Conservation (phyloP, 2,888 invertebrate genomes). For the Cryptophagus acutangulus region DNA sequence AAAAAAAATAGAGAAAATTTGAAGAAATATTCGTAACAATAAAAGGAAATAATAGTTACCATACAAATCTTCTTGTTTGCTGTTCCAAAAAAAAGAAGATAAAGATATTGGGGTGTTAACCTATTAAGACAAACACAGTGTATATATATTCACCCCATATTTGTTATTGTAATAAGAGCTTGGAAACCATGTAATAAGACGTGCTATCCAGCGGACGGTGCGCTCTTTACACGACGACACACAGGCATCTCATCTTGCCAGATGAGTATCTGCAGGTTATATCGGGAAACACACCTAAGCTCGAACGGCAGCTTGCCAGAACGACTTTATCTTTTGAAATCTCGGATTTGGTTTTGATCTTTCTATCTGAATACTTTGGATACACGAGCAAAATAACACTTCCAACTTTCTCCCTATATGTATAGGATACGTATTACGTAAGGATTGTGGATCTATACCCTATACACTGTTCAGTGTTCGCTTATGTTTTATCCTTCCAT, state of each 20-base stretch:
- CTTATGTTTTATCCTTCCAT: too few relatives aligned
- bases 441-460: slow-evolving; percentile 14
- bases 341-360: slow-evolving; percentile 29
- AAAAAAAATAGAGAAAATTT: too few relatives aligned
- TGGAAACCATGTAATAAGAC: slow-evolving; percentile 18
- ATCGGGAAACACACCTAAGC: slow-evolving; percentile 23
- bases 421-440: slow-evolving; percentile 12
- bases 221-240: slow-evolving; percentile 2
- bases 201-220: slow-evolving; percentile 12
- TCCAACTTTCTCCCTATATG: too few relatives aligned
- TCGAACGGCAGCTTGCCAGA: slow-evolving; percentile 24
- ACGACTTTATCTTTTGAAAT: slow-evolving; percentile 28
- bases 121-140: too few relatives aligned
- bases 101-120: too few relatives aligned
- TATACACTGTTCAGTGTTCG: too few relatives aligned
- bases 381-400: slow-evolving; percentile 23
- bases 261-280: slow-evolving; percentile 21
- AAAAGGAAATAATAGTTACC: too few relatives aligned
- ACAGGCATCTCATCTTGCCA: slow-evolving; percentile 3
- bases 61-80: too few relatives aligned
- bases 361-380: slow-evolving; percentile 25
- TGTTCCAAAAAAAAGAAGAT: too few relatives aligned
- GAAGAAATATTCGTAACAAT: too few relatives aligned
- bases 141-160: slow-evolving; percentile 21
- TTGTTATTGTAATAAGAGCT: slow-evolving; percentile 23